Base-by-base conservation (phyloP, 2,113 vertebrate species). In the Dermatemys mawii region DNA sequence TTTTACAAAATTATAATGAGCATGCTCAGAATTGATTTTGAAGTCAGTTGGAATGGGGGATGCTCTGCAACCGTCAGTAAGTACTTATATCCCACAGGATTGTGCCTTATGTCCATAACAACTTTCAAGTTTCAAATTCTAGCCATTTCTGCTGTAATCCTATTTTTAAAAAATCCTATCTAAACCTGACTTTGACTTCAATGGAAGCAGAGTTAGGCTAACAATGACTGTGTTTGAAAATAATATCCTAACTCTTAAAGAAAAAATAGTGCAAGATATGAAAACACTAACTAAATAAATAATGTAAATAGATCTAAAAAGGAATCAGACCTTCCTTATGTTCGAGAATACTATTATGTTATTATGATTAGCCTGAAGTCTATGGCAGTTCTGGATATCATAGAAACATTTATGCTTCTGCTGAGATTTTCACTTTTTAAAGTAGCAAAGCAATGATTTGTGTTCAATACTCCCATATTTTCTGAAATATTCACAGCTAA, bases 331-430 rank as follows among this genome's bases (percentile, higher is more conserved):
- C 1, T 81, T 86, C 54, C 35, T 24, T 46, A 81, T 50, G 11
- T 54, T 93, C 87, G 1, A 44, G 73, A 49, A 86, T 90, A 83
- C 53, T 51, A 46, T 70, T 38, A 63, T 82, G 80, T 60, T 93
- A 78, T 38, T 54, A 86, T 14, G 24, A 93, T 79, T 86, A 73
- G 85, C 51, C 44, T 89, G 48, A 90, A 90, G 51, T 60, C 8
- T 76, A 38, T 51, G 16, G 78, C 2, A 21, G 75, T 85, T 87
- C 73, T 49, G 29, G 81, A 86, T 70, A 84, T 1, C 73, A 29
- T 27, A 85, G 4, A 10, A 90, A 8, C 87, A 89, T 49, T 84
- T 94, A 89, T 82, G 78, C 46, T 73, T 83, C 92, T 11, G 27
- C 91, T 29, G 2, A 7, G 63, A 94, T 78, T 76, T 76, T 46